Evolutionary conservation across 2,888 invertebrate species (phyloP).

Genomic region (Caenorhabditis afra): DNA sequence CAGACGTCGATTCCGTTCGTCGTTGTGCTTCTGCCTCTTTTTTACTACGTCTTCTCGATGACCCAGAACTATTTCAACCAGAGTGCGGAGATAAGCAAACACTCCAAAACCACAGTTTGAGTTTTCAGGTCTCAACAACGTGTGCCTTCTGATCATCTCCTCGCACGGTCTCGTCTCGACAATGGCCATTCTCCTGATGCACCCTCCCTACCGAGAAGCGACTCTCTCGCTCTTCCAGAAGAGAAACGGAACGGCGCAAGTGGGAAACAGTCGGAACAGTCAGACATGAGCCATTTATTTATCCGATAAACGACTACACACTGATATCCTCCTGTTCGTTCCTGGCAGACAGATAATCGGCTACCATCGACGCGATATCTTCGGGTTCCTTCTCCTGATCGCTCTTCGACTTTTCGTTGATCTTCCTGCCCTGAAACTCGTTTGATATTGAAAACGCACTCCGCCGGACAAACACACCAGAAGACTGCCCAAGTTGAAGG

Average conservation of each 20-base stretch:
- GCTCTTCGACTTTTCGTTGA: too few relatives aligned
- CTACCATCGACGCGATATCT: too few relatives aligned
- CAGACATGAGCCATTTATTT: too few relatives aligned
- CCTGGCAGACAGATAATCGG: too few relatives aligned
- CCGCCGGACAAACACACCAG: conserved; percentile 6
- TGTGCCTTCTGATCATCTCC: conserved; percentile 8
- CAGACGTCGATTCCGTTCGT: conserved; percentile 34
- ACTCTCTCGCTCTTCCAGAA: neutral
- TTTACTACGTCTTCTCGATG: conserved; percentile 23
- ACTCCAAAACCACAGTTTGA: too few relatives aligned
- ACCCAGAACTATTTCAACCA: conserved; percentile 17
- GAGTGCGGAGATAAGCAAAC: neutral
- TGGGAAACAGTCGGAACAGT: too few relatives aligned
- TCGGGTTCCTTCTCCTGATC: too few relatives aligned
- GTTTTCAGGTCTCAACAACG: conserved; percentile 10
- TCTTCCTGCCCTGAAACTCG: too few relatives aligned
- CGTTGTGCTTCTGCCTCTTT: conserved; percentile 22
- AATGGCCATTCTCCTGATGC: conserved; percentile 2
- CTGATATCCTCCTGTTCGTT: too few relatives aligned
- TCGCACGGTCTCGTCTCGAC: conserved; percentile 11
- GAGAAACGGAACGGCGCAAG: neutral
- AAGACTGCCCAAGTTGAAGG: conserved; percentile 25
- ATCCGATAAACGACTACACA: too few relatives aligned
- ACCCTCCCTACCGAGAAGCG: conserved; percentile 1
- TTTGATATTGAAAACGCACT: too few relatives aligned